Conservation (phyloP, 1,140 invertebrate species). For the Reticulitermes speratus region DNA sequence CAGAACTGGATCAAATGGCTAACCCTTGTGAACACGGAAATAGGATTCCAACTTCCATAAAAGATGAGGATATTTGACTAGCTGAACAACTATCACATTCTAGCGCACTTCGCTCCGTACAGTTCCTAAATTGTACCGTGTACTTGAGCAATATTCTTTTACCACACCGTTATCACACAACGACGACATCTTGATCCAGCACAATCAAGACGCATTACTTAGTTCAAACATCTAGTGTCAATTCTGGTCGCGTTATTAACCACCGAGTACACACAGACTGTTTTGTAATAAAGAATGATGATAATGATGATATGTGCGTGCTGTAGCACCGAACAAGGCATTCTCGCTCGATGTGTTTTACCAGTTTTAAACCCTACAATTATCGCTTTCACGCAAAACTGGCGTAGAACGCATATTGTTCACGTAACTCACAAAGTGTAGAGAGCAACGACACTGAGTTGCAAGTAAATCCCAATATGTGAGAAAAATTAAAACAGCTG, state of each 20-base stretch:
- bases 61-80: too few species aligned
- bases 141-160: too few species aligned
- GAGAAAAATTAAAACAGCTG: too few species aligned
- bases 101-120: too few species aligned
- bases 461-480: too few species aligned
- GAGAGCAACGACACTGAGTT: too few species aligned
- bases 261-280: background rate
- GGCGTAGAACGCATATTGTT: background rate
- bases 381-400: background rate
- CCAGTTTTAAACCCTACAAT: background rate
- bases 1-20: too few species aligned
- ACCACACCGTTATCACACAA: background rate
- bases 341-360: slow-evolving; percentile 1
- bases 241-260: background rate
- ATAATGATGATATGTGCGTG: background rate
- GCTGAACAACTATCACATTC: too few species aligned
- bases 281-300: background rate
- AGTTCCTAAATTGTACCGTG: too few species aligned
- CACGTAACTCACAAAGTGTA: background rate
- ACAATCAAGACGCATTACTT: background rate
- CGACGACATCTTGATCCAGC: background rate
- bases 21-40: too few species aligned
- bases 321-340: slow-evolving; percentile 14
- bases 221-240: slow-evolving; percentile 11
- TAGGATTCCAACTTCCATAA: too few species aligned